Evolutionary conservation across 2,113 vertebrate genomes (phyloP).

Genomic region (Tachysurus vachellii): DNA sequence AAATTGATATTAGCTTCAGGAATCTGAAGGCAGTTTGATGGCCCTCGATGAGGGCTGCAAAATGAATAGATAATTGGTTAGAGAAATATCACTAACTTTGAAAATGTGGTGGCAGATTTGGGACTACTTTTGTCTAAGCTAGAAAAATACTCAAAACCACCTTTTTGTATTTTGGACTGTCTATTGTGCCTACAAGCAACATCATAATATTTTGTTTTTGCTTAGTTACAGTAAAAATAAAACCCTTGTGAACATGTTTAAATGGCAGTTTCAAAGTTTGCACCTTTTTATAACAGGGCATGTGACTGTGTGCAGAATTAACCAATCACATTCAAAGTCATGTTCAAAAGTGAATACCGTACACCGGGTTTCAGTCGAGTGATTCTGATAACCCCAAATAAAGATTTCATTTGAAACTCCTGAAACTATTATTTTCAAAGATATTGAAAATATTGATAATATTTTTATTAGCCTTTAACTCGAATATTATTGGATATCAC

Average conservation of each 20-base stretch:
- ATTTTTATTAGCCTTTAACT: neutral
- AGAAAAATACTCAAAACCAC: no score
- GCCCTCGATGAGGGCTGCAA: constrained; percentile 63
- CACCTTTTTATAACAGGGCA: neutral
- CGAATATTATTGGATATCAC: neutral
- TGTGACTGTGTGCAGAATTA: neutral
- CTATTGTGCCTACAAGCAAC: no score
- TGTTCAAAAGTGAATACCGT: neutral
- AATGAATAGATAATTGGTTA: neutral
- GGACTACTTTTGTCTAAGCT: no score
- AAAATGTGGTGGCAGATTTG: no score
- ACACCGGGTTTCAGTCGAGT: neutral
- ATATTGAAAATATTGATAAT: neutral
- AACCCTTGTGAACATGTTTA: neutral
- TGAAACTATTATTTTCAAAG: neutral
- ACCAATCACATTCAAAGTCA: neutral
- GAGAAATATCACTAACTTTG: no score
- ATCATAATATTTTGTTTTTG: neutral
- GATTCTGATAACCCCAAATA: neutral
- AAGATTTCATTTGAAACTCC: no score
- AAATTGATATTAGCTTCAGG: constrained; percentile 50
- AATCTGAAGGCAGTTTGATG: constrained; percentile 65
- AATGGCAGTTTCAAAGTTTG: no score
- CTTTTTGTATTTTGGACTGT: no score
- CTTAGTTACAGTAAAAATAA: neutral